Base-by-base conservation (phyloP, 2,888 invertebrate genomes). In the Hypercompe scribonia region DNA sequence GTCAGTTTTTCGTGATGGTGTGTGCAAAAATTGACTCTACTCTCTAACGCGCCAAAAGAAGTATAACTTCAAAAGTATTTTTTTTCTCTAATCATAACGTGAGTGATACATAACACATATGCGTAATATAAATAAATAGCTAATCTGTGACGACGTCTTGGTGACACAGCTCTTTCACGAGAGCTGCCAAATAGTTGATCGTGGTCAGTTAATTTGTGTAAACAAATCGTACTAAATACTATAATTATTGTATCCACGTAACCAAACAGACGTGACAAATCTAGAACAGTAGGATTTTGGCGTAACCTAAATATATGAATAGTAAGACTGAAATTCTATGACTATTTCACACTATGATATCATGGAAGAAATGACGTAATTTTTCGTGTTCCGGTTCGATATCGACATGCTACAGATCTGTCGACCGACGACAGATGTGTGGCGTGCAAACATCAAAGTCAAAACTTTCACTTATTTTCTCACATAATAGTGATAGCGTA, bases 331-430 rank as follows among this genome's bases (percentile, higher is more conserved):
- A 76, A 68, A 74, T 78, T 77, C 77, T 76, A 72, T 75, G 70
- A 71, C 71, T 81, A 73, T 81, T 80, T 70, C 74, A 73, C 65
- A 72, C 70, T 72, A 61, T 58, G 15, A 28, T 28, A 31, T 74
- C 75, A 76, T 72, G 73, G 75, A 67, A 71, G 78, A 63, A 65
- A 67, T 87, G 86, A 86, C 84, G 87, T 86, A 81, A 87, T 72
- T 42, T 18, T 13, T 68, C 68, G 77, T 80, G 79, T 81, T 83
- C 86, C 88, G 87, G 88, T 84, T 86, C 79, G 24, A 24, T 50
- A 54, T 54, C 50, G 50, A n/a, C 50, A 54, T 54, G 50, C 0
- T 54, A 54, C 50, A 54, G 24, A 54, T 54, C 24, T 54, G 24
- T n/a, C 50, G 50, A 54, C 24, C 24, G 46, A 46, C 78, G 78